These are phyloP conservation scores for Tachysurus fulvidraco DNA, from an alignment of 2,113 vertebrate genomes.

Conservation along the genomic window DNA sequence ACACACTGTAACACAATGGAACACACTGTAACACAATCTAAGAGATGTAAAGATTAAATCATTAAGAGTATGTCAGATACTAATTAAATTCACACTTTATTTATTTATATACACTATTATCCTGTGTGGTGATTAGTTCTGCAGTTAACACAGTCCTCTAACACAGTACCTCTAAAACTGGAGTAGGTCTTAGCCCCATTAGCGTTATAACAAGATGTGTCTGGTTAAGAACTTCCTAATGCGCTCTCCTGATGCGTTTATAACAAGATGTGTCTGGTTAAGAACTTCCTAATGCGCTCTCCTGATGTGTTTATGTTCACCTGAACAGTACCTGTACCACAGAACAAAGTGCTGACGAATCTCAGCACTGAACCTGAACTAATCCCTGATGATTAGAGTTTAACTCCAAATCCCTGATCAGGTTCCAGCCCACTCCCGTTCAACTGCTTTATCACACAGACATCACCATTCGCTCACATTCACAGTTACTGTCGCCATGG, in stretches of 20 bases:
- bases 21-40: too few species aligned
- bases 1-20: too few species aligned
- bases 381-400: not conserved
- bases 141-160: too few species aligned
- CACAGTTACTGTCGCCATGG: constrained; percentile 29
- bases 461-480: not conserved
- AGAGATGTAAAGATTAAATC: not conserved
- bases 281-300: too few species aligned
- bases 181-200: too few species aligned
- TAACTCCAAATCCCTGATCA: not conserved
- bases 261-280: too few species aligned
- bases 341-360: not conserved
- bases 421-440: not conserved
- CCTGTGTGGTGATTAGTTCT: not conserved
- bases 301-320: not conserved
- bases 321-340: not conserved
- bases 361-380: not conserved
- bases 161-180: too few species aligned
- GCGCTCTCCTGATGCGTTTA: too few species aligned
- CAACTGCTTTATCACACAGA: not conserved
- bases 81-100: not conserved
- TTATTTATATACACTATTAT: too few species aligned
- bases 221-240: not conserved
- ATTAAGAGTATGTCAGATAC: not conserved
- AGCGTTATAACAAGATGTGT: too few species aligned